These are phyloP conservation scores for Tangachromis dhanisi DNA, from an alignment of 2,113 vertebrate genomes.

Conservation along the genomic window DNA sequence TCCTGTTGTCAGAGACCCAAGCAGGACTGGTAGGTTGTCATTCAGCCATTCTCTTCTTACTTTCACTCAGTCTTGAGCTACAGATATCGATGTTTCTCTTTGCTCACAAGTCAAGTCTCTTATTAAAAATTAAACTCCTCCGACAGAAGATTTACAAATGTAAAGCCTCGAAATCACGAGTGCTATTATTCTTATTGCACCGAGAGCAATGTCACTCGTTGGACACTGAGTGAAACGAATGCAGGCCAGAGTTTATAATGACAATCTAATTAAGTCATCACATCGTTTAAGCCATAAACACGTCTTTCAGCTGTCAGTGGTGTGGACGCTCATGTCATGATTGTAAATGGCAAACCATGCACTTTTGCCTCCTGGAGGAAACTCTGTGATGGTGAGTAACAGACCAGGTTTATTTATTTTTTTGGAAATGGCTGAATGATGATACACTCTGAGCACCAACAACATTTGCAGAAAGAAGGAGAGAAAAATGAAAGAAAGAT, in stretches of 20 bases:
- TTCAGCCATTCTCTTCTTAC: constrained; percentile 10
- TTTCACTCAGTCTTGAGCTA: neutral
- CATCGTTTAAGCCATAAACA: constrained; percentile 15
- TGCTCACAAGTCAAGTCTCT: neutral
- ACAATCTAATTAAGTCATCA: constrained; percentile 27
- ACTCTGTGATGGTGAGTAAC: constrained; percentile 7
- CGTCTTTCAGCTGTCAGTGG: constrained; percentile 17
- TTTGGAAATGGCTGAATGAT: constrained; percentile 24
- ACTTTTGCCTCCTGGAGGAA: neutral
- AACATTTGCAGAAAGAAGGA: neutral
- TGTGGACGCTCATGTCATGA: neutral
- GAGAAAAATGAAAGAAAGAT: neutral
- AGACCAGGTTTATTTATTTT: neutral
- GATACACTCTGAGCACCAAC: neutral
- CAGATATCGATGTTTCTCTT: neutral
- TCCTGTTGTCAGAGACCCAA: neutral
- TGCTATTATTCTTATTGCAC: neutral
- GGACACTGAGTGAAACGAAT: constrained; percentile 26
- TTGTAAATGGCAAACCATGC: constrained; percentile 32
- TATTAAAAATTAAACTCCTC: neutral
- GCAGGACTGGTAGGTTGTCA: neutral
- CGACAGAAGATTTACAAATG: neutral
- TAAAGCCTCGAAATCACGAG: neutral
- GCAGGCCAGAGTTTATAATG: constrained; percentile 9
- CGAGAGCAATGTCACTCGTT: neutral